Evolutionary conservation across 64 coral and sea anemone species (phyloP).

Genomic region (Montipora cactus): DNA sequence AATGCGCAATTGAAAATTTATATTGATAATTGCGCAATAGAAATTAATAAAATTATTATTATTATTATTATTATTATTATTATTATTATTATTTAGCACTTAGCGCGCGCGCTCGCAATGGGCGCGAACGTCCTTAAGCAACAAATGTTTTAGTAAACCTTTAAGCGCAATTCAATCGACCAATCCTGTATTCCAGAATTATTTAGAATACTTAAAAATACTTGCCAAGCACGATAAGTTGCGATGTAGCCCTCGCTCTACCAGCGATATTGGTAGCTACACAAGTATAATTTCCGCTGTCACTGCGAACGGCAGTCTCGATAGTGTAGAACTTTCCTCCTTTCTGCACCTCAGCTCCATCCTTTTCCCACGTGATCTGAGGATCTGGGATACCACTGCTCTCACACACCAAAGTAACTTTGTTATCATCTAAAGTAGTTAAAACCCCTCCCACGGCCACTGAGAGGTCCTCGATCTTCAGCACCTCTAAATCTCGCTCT

Average conservation of each 20-base stretch:
- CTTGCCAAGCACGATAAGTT: conserved; percentile 76
- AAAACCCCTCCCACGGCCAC: conserved; percentile 4
- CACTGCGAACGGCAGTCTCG: background rate
- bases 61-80: too few relatives aligned
- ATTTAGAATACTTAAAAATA: background rate
- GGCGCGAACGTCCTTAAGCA: too few relatives aligned
- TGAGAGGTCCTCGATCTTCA: conserved; percentile 5
- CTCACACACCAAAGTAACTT: conserved; percentile 25
- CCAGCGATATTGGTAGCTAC: conserved; percentile 74
- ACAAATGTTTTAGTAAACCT: too few relatives aligned
- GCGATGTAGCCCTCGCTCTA: conserved; percentile 12
- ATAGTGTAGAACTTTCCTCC: conserved; percentile 9
- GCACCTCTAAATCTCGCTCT: background rate
- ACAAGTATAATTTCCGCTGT: conserved; percentile 73
- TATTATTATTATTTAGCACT: too few relatives aligned
- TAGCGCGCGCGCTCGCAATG: too few relatives aligned
- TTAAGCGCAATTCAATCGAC: too few relatives aligned
- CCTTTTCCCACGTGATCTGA: conserved; percentile 61
- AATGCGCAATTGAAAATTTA: too few relatives aligned
- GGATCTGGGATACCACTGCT: conserved; percentile 46
- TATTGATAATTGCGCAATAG: too few relatives aligned
- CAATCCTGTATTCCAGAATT: too few relatives aligned
- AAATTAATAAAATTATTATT: too few relatives aligned
- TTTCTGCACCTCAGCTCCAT: conserved; percentile 36
- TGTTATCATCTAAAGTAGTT: conserved; percentile 12